Evolutionary conservation across 2,888 invertebrate genomes (phyloP).

Genomic region (Euzophera pinguis): DNA sequence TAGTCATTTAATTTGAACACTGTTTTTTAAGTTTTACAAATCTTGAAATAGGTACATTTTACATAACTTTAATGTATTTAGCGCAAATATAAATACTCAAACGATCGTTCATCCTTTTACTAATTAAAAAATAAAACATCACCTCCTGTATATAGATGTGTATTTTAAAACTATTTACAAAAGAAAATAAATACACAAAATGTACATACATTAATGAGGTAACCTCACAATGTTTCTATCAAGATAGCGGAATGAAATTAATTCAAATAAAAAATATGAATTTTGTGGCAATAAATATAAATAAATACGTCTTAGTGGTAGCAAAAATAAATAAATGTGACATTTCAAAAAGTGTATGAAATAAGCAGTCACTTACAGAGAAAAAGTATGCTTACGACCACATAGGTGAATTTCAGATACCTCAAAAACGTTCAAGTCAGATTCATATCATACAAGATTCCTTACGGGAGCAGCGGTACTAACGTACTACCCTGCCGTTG

Average conservation of each 20-base stretch:
- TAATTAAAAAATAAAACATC: slow-evolving; percentile 15
- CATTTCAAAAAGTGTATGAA: not conserved
- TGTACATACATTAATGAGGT: slow-evolving; percentile 47
- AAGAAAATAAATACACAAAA: slow-evolving; percentile 59
- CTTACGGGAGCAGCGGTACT: slow-evolving; percentile 37
- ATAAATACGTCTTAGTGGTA: slow-evolving; percentile 35
- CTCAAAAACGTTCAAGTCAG: slow-evolving; percentile 47
- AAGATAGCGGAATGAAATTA: slow-evolving; percentile 50
- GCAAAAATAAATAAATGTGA: slow-evolving; percentile 18
- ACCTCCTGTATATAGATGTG: slow-evolving; percentile 25
- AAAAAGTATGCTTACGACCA: slow-evolving; percentile 19
- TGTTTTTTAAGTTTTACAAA: not conserved
- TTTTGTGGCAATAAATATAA: slow-evolving; percentile 24
- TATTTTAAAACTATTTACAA: slow-evolving; percentile 68
- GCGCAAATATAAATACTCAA: not conserved
- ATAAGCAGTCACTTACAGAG: slow-evolving; percentile 13
- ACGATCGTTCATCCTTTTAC: not conserved
- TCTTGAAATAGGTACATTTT: not conserved
- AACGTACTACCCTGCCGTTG: slow-evolving; percentile 35
- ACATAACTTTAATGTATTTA: not conserved
- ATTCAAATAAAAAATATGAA: slow-evolving; percentile 28
- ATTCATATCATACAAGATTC: slow-evolving; percentile 72
- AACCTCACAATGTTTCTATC: slow-evolving; percentile 39
- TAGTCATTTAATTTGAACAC: slow-evolving; percentile 17
- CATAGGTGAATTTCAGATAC: slow-evolving; percentile 23